These are phyloP conservation scores for Pseudomyrmex dendroicus DNA, from an alignment of 1,140 invertebrate species.

Conservation along the genomic window DNA sequence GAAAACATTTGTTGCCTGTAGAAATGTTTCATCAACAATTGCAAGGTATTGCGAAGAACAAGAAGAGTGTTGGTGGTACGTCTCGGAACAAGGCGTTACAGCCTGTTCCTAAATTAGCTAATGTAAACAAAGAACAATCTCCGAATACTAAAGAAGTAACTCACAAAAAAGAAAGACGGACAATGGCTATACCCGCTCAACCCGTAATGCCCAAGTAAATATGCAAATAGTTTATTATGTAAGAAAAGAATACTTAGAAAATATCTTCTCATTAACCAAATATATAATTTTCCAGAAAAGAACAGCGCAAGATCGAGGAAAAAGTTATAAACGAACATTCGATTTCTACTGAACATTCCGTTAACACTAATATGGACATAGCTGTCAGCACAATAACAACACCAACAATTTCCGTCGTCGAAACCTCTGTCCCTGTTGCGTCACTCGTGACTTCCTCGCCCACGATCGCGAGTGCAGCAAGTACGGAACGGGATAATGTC, in stretches of 20 bases:
- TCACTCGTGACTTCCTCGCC: conserved; percentile 55
- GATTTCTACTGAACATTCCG: conserved; percentile 68
- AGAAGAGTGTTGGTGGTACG: conserved; percentile 83
- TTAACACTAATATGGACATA: conserved; percentile 61
- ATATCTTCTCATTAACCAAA: too few relatives aligned
- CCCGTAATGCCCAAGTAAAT: conserved; percentile 77
- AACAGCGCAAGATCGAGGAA: conserved; percentile 79
- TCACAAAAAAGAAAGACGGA: conserved; percentile 81
- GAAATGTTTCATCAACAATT: conserved; percentile 88
- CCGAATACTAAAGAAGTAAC: conserved; percentile 80
- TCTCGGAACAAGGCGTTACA: conserved; percentile 81
- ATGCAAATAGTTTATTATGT: not conserved
- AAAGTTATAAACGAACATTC: conserved; percentile 76
- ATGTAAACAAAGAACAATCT: conserved; percentile 81
- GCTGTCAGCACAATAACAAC: conserved; percentile 54
- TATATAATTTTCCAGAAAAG: conserved; percentile 74
- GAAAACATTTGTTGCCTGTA: conserved; percentile 43
- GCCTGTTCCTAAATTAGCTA: conserved; percentile 73
- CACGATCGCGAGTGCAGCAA: conserved; percentile 35
- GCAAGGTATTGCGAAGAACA: conserved; percentile 87
- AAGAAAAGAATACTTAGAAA: not conserved
- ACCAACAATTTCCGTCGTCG: conserved; percentile 46
- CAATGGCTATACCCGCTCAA: conserved; percentile 73
- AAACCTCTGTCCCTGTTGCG: conserved; percentile 53
- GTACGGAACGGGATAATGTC: conserved; percentile 58